These are phyloP conservation scores for Silurus asotus DNA, from an alignment of 2,113 vertebrate genomes.

Conservation along the genomic window DNA sequence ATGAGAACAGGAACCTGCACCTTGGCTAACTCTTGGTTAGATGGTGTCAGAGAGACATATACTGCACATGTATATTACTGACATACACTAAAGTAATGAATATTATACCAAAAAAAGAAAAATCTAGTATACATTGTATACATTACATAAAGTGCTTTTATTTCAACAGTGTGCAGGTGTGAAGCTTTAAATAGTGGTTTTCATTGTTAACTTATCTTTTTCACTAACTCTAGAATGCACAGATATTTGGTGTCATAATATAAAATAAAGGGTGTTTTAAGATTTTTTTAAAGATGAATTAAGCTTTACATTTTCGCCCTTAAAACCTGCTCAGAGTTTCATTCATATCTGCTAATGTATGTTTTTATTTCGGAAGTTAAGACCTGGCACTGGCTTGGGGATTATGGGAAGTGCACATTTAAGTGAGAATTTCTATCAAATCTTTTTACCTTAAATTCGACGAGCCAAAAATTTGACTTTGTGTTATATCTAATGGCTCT, in stretches of 20 bases:
- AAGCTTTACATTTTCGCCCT: conserved; percentile 56
- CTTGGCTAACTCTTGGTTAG: conserved; percentile 62
- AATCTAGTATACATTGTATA: conserved; percentile 68
- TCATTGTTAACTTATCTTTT: conserved; percentile 65
- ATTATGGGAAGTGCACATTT: conserved; percentile 28
- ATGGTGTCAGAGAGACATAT: conserved; percentile 70
- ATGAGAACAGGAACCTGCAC: conserved; percentile 57
- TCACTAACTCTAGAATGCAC: conserved; percentile 69
- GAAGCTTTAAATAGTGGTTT: conserved; percentile 68
- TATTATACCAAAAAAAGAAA: conserved; percentile 78
- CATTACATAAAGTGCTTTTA: conserved; percentile 72
- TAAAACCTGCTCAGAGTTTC: conserved; percentile 36
- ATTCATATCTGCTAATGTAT: conserved; percentile 53
- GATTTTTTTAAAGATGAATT: conserved; percentile 53
- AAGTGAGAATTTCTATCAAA: conserved; percentile 37
- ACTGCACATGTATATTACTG: conserved; percentile 69
- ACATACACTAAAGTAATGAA: conserved; percentile 74
- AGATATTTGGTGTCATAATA: conserved; percentile 61
- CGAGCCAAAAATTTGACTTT: conserved; percentile 41
- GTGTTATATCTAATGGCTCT: conserved; percentile 54
- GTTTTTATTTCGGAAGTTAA: conserved; percentile 31
- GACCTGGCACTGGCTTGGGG: conserved; percentile 23
- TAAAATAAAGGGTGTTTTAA: conserved; percentile 67
- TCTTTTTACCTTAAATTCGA: conserved; percentile 62
- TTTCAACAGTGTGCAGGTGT: conserved; percentile 62